Conservation (phyloP, 2,888 invertebrate genomes). For the Macrosoma leucophasiata region DNA sequence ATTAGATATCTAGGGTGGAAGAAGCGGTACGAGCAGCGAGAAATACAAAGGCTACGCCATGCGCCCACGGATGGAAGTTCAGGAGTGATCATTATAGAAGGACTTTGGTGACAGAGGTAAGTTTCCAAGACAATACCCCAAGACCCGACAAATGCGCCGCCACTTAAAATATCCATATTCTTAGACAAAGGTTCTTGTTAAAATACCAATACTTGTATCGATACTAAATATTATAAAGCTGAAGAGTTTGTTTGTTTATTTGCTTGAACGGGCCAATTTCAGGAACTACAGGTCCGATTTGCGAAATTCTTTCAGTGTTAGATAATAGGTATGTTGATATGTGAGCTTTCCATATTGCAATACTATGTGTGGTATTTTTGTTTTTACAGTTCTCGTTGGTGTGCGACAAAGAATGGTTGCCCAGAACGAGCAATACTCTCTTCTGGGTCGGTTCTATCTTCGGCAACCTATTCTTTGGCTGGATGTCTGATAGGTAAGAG, state of each 20-base stretch:
- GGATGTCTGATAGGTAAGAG: conserved; percentile 78
- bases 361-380: conserved; percentile 4
- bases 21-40: conserved; percentile 44
- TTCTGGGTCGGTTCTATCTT: conserved; percentile 82
- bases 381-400: conserved; percentile 75
- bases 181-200: too few species aligned
- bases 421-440: conserved; percentile 77
- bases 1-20: conserved; percentile 42
- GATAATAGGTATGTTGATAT: too few species aligned
- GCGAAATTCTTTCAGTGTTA: too few species aligned
- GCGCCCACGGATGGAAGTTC: conserved; percentile 77
- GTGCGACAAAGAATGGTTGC: conserved; percentile 78
- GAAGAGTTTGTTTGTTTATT: too few species aligned
- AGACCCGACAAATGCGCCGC: too few species aligned
- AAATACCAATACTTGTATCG: too few species aligned
- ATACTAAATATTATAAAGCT: too few species aligned
- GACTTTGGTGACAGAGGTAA: conserved; percentile 80
- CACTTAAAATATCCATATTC: too few species aligned
- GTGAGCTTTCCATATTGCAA: too few species aligned
- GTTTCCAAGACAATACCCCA: too few species aligned
- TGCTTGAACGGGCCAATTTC: too few species aligned
- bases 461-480: conserved; percentile 80
- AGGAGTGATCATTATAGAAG: conserved; percentile 77
- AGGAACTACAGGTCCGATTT: too few species aligned
- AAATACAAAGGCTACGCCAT: conserved; percentile 54